A percentile compares a stretch with the other conserved stretches of the same genome.
phyloP scores from a whole-genome alignment of 1,140 invertebrate species.

The Magallana angulata region DNA sequence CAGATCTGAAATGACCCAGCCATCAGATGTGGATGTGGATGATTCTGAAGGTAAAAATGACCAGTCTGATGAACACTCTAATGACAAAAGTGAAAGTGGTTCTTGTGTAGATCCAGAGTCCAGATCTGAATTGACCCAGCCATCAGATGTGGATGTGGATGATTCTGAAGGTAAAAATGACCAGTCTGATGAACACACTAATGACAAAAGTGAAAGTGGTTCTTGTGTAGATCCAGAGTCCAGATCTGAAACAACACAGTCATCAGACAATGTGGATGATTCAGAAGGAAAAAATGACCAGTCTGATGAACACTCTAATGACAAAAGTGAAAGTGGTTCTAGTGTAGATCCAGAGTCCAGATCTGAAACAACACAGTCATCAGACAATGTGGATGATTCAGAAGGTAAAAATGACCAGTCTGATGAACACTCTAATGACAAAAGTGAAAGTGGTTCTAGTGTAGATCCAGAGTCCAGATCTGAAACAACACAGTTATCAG shows the following conservation, averaged over 20 bases:
- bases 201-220: too few relatives aligned
- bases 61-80: too few relatives aligned
- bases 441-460: not conserved
- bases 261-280: not conserved
- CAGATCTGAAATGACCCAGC: too few relatives aligned
- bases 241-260: too few relatives aligned
- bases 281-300: too few relatives aligned
- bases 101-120: too few relatives aligned
- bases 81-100: too few relatives aligned
- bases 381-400: not conserved
- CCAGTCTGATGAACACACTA: too few relatives aligned
- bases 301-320: not conserved
- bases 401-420: too few relatives aligned
- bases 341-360: not conserved
- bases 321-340: not conserved
- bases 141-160: not conserved
- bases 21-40: not conserved
- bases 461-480: not conserved
- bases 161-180: not conserved
- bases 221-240: too few relatives aligned
- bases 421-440: not conserved
- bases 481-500: not conserved
- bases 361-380: not conserved
- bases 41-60: not conserved
- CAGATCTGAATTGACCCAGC: too few relatives aligned